Conservation (phyloP, 2,888 invertebrate species). For the Yponomeuta sedellus region DNA sequence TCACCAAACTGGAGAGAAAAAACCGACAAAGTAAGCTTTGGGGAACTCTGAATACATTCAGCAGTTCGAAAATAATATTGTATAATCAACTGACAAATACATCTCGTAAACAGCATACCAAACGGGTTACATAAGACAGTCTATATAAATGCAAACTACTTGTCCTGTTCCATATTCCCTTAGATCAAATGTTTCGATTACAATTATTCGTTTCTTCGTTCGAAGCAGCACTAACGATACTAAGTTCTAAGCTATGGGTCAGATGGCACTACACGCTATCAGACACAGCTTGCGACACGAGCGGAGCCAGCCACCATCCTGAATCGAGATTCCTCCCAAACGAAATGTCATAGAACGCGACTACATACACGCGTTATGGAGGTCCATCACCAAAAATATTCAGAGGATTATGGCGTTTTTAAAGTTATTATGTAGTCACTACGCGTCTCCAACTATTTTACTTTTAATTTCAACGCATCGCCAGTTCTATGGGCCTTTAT, state of each 20-base stretch:
- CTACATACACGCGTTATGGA: slow-evolving; percentile 23
- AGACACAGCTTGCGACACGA: slow-evolving; percentile 41
- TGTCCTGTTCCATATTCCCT: slow-evolving; percentile 53
- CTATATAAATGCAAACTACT: slow-evolving; percentile 43
- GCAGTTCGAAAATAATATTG: slow-evolving; percentile 7
- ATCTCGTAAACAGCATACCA: slow-evolving; percentile 17
- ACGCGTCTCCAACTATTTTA: neutral
- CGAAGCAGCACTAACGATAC: slow-evolving; percentile 63
- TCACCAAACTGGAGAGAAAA: slow-evolving; percentile 52
- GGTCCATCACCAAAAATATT: neutral
- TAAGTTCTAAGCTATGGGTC: slow-evolving; percentile 67
- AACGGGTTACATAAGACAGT: slow-evolving; percentile 38
- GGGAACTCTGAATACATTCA: slow-evolving; percentile 54
- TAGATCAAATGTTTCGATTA: slow-evolving; percentile 67
- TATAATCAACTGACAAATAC: slow-evolving; percentile 7
- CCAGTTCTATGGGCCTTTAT: neutral
- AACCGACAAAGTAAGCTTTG: slow-evolving; percentile 59
- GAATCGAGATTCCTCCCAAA: neutral
- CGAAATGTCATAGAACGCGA: slow-evolving; percentile 25
- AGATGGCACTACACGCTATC: slow-evolving; percentile 69
- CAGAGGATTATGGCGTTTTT: neutral
- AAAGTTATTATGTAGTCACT: neutral
- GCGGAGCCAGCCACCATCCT: neutral
- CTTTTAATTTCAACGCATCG: neutral
- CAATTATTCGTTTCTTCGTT: slow-evolving; percentile 67